Evolutionary conservation across 1,140 invertebrate genomes (phyloP), one percentile per base, ranked within the genome.

Genomic region (Heliconius congener): DNA sequence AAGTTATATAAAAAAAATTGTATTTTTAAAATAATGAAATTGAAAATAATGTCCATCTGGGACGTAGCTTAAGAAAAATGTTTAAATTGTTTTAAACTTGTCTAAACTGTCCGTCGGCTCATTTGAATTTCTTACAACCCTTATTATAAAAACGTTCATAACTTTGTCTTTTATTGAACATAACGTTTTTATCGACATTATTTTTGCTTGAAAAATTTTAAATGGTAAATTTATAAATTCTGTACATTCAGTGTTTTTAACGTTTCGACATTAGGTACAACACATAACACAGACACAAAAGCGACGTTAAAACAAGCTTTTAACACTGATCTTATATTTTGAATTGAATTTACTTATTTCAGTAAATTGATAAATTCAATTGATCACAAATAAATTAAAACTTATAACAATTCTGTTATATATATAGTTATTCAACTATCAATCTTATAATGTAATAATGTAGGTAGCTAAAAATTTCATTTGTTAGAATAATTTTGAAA

Each of bases 81-180:
- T 19, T 9, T 52, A 74, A 74, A 74, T 74, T 74, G 73, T 74
- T 57, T 74, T 74, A 74, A 74, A 74, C 50, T 57, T 34, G 30
- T 74, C 50, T 74, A 18, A 74, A 57, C 27, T 74, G 73, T 57
- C 52, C 50, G 50, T 66, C 60, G 60, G 27, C 60, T 60, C 8
- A 66, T 66, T 66, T 66, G 60, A 66, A 66, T 66, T 66, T 66
- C 60, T 66, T 30, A 66, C 60, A 66, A 66, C 23, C 23, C n/a
- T 66, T 66, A 27, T 66, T 30, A 27, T 66, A 66, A 66, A 30
- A 66, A 27, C 23, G 60, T 66, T 66, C 13, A 66, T 66, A 66
- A 66, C 60, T 66, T 66, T 5, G 19, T 57, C 11, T 23, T 66
- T 66, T 66, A 66, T 66, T 66, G 27, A 27, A 30, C 27, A 66